phyloP scores from a whole-genome alignment of 2,797 vertebrate species.

The Ctenopoma kingsleyae region DNA sequence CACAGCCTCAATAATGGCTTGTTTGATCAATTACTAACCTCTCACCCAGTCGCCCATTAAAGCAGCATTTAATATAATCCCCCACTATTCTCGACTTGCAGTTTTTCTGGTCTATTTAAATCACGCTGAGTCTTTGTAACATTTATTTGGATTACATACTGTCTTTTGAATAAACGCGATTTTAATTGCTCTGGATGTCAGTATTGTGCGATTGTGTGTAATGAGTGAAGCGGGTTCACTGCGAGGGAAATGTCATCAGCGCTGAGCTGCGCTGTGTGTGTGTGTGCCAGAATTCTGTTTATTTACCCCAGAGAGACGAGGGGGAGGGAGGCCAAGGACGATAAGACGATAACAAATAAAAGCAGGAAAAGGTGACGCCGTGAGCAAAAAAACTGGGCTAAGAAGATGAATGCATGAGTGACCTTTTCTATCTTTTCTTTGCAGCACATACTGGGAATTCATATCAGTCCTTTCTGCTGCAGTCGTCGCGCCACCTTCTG shows the following conservation, averaged over 20 bases:
- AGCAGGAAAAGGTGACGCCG: constrained; percentile 62
- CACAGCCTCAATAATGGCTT: constrained; percentile 40
- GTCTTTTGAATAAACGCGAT: constrained; percentile 34
- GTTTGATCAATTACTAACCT: constrained; percentile 50
- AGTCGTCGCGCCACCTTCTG: constrained; percentile 4
- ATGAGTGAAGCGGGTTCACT: constrained; percentile 41
- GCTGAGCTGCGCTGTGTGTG: constrained; percentile 24
- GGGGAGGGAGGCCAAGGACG: constrained; percentile 50
- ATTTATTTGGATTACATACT: constrained; percentile 26
- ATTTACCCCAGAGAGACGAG: constrained; percentile 52
- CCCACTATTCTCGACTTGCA: constrained; percentile 7
- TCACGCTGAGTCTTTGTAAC: constrained; percentile 6
- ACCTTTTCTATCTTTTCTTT: constrained; percentile 69
- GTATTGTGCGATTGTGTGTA: constrained; percentile 17
- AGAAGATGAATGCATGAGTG: constrained; percentile 68
- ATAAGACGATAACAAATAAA: constrained; percentile 49
- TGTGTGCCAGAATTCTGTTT: constrained; percentile 54
- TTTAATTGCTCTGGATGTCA: constrained; percentile 50
- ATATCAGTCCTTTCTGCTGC: constrained; percentile 50
- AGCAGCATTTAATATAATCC: constrained; percentile 42
- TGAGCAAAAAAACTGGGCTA: constrained; percentile 47
- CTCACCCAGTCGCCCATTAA: constrained; percentile 22
- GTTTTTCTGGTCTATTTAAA: constrained; percentile 32
- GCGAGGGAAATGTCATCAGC: constrained; percentile 62
- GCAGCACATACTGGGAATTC: constrained; percentile 57